Evolutionary conservation across 2,113 vertebrate species (phyloP).

Genomic region (Emberiza fucata): DNA sequence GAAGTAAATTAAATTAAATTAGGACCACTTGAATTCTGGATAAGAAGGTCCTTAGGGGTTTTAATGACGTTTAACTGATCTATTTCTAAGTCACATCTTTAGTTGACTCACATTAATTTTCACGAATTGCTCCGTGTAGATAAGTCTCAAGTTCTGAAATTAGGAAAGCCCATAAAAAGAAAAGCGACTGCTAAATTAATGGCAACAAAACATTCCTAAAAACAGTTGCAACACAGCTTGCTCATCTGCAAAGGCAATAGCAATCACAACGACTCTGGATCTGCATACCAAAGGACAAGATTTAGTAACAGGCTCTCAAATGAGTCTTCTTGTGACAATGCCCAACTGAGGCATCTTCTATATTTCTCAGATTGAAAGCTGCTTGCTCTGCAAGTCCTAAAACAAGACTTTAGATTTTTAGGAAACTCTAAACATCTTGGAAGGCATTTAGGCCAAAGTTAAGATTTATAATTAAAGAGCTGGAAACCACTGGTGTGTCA

Average conservation of each 20-base stretch:
- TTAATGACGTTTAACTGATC: conserved; percentile 33
- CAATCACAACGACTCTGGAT: not conserved
- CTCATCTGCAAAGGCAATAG: not conserved
- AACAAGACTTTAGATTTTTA: not conserved
- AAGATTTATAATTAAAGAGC: not conserved
- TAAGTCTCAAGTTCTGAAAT: conserved; percentile 18
- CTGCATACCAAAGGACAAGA: not conserved
- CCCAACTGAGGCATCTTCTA: not conserved
- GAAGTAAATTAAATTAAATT: conserved; percentile 64
- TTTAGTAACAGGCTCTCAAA: not conserved
- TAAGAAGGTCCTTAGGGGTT: conserved; percentile 40
- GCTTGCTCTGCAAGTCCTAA: not conserved
- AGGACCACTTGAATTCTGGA: conserved; percentile 46
- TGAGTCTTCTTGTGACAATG: not conserved
- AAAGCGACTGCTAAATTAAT: conserved; percentile 1
- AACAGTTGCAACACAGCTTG: not conserved
- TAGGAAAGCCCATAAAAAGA: conserved; percentile 15
- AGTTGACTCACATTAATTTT: conserved; percentile 46
- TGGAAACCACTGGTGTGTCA: not conserved
- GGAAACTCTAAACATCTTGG: not conserved
- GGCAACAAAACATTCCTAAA: not conserved
- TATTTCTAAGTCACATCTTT: conserved; percentile 49
- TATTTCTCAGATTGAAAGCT: not conserved
- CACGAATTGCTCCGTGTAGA: not conserved
- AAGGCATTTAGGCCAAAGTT: not conserved